These are phyloP conservation scores for Tipula vernalis DNA, from an alignment of 2,888 invertebrate species.

Conservation along the genomic window DNA sequence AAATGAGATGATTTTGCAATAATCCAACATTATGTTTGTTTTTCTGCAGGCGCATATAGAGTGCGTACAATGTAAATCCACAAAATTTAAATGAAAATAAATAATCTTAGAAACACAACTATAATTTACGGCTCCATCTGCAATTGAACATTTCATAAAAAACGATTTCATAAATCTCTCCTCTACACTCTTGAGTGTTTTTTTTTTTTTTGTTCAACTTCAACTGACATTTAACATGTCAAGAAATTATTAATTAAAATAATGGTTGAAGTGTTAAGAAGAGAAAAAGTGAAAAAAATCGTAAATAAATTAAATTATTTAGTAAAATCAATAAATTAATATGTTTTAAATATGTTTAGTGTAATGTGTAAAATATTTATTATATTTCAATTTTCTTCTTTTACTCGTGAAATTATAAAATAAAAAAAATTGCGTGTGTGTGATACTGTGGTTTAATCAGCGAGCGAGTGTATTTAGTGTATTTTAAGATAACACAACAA, in stretches of 20 bases:
- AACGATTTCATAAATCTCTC: not conserved
- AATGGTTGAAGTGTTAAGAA: not conserved
- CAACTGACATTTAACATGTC: not conserved
- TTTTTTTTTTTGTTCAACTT: not conserved
- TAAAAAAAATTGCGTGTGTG: not conserved
- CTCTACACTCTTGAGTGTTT: not conserved
- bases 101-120: no score
- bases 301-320: not conserved
- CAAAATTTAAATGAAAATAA: no score
- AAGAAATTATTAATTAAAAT: not conserved
- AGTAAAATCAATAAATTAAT: not conserved
- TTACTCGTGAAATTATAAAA: not conserved
- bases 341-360: not conserved
- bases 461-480: not conserved
- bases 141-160: not conserved
- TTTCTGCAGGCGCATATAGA: no score
- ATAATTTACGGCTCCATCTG: not conserved
- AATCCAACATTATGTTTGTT: no score
- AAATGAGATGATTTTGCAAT: no score
- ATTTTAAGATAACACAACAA: not conserved
- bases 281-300: not conserved
- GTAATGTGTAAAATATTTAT: not conserved
- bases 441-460: not conserved
- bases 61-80: no score
- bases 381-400: not conserved